Evolutionary conservation across 23 tunicate species (phyloP).

Genomic region (Botrylloides violaceus): DNA sequence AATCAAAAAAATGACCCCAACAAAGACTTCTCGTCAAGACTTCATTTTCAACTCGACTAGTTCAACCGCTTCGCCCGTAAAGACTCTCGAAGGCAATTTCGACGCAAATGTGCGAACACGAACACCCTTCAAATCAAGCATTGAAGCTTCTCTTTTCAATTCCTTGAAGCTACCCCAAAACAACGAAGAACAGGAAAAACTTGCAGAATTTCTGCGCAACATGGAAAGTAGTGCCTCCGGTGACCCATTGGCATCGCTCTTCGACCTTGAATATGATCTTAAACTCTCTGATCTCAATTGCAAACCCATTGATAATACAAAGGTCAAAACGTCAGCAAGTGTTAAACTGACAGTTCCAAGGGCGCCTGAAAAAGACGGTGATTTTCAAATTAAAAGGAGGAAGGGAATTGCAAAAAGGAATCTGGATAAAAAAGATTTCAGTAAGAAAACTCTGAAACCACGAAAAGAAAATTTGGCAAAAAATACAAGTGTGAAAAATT

Average conservation of each 20-base stretch:
- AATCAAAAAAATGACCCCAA: conserved; percentile 2
- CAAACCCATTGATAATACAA: not conserved
- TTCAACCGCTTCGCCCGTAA: not conserved
- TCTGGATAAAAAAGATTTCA: not conserved
- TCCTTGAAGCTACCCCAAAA: conserved; percentile 5
- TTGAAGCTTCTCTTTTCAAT: not conserved
- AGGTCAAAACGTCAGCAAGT: not conserved
- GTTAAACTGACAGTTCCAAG: not conserved
- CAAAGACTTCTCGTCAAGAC: not conserved
- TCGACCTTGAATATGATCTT: not conserved
- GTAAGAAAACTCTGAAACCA: not conserved
- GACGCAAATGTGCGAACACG: not conserved
- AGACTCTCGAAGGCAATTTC: not conserved
- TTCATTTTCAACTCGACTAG: not conserved
- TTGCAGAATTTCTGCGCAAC: not conserved
- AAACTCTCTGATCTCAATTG: not conserved
- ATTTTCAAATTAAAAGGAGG: not conserved
- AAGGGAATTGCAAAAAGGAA: not conserved
- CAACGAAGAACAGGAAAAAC: conserved; percentile 12
- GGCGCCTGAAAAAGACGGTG: not conserved
- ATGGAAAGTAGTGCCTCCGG: conserved; percentile 17
- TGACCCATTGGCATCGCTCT: conserved; percentile 18
- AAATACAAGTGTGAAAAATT: not conserved
- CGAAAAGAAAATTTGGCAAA: not conserved
- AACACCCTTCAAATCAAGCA: not conserved